These are phyloP conservation scores for Cathartes aura DNA, from an alignment of 2,113 vertebrate species.

Conservation along the genomic window DNA sequence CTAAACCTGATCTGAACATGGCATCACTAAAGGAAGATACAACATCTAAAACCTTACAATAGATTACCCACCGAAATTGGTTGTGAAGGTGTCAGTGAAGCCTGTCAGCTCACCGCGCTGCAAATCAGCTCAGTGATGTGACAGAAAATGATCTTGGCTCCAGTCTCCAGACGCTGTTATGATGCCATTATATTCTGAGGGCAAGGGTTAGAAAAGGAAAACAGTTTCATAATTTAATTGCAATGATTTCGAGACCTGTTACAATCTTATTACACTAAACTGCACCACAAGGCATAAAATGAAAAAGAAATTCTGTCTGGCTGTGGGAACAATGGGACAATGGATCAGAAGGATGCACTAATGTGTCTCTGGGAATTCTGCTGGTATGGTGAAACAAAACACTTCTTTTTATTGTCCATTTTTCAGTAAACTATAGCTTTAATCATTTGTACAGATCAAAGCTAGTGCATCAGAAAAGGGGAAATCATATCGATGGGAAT, in stretches of 20 bases:
- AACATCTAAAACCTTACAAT: neutral
- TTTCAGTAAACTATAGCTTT: neutral
- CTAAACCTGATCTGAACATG: neutral
- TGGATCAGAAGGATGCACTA: neutral
- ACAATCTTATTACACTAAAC: conserved; percentile 42
- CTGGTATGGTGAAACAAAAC: neutral
- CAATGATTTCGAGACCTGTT: conserved; percentile 33
- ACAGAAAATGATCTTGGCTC: neutral
- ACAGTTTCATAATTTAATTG: conserved; percentile 41
- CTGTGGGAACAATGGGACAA: conserved; percentile 9
- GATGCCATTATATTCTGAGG: conserved; percentile 27
- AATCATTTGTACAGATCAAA: neutral
- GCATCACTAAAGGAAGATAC: neutral
- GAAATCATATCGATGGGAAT: neutral
- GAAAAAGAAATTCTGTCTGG: conserved; percentile 6
- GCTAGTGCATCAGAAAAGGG: neutral
- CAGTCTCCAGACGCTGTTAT: neutral
- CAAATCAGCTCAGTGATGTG: neutral
- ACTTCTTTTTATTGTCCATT: neutral
- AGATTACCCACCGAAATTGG: neutral
- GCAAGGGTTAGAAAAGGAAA: conserved; percentile 35
- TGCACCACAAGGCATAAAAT: neutral
- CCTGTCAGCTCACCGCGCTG: neutral
- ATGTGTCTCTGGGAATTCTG: neutral
- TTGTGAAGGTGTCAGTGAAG: neutral